These are phyloP conservation scores for Micropoecilia bifurca DNA, from an alignment of 2,797 vertebrate species.

Conservation along the genomic window DNA sequence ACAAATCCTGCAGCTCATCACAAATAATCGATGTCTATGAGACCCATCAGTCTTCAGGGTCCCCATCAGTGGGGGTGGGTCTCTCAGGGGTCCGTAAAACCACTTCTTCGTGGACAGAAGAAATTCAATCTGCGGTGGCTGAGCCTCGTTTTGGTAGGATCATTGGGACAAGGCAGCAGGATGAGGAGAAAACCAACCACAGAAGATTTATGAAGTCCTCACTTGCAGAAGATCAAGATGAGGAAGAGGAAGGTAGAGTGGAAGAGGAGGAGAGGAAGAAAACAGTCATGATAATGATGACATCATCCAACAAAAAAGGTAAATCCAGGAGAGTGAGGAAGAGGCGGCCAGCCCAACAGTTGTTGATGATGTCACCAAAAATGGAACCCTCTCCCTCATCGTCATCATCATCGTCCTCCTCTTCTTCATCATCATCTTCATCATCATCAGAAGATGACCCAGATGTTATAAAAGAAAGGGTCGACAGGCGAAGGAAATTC, in stretches of 20 bases:
- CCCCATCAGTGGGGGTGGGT: background rate
- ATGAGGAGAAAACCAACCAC: background rate
- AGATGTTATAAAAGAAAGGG: slow-evolving; percentile 15
- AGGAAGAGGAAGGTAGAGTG: slow-evolving; percentile 8
- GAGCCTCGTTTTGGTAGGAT: background rate
- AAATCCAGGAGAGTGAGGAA: slow-evolving; percentile 57
- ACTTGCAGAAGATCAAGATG: slow-evolving; percentile 52
- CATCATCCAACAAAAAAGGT: slow-evolving; percentile 36
- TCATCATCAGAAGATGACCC: slow-evolving; percentile 63
- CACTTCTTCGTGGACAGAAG: background rate
- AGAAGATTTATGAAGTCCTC: slow-evolving; percentile 42
- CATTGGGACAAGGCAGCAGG: background rate
- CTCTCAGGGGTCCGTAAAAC: background rate
- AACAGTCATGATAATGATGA: slow-evolving; percentile 23
- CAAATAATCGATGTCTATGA: background rate
- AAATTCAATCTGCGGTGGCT: background rate
- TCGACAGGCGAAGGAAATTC: background rate
- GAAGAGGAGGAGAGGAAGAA: slow-evolving; percentile 11
- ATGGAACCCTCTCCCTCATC: slow-evolving; percentile 42
- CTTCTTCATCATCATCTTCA: slow-evolving; percentile 41
- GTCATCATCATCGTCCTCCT: slow-evolving; percentile 27
- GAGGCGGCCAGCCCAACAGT: slow-evolving; percentile 30
- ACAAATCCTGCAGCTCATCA: background rate
- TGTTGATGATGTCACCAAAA: slow-evolving; percentile 54
- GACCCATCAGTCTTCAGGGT: background rate